Evolutionary conservation across 2,888 invertebrate species (phyloP).

Genomic region (Pheosia gnoma): DNA sequence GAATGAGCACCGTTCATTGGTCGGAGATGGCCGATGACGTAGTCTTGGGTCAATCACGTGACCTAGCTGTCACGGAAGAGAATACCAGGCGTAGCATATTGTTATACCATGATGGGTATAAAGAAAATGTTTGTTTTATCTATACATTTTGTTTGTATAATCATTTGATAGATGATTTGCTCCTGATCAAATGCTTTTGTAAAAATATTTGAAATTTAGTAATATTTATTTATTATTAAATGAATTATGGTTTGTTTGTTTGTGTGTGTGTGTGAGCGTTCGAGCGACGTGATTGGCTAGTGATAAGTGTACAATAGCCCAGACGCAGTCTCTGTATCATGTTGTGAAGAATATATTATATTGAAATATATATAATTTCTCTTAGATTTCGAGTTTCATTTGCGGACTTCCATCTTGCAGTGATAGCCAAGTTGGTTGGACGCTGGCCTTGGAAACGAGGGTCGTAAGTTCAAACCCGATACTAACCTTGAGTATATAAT

Average conservation of each 20-base stretch:
- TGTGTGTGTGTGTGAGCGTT: slow-evolving; percentile 40
- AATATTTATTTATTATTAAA: slow-evolving; percentile 68
- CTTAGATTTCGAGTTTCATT: slow-evolving; percentile 46
- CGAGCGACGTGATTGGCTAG: slow-evolving; percentile 48
- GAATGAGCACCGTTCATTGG: too few species aligned
- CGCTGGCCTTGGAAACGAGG: too few species aligned
- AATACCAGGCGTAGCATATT: too few species aligned
- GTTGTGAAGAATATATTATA: slow-evolving; percentile 72
- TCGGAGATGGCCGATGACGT: too few species aligned
- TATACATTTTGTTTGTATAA: too few species aligned
- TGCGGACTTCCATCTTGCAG: slow-evolving; percentile 5
- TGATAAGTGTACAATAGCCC: slow-evolving; percentile 42
- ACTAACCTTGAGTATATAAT: too few species aligned
- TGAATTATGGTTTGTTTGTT: slow-evolving; percentile 18
- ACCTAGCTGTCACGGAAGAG: too few species aligned
- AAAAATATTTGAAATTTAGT: slow-evolving; percentile 48
- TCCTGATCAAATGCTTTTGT: slow-evolving; percentile 33
- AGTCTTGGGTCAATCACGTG: too few species aligned
- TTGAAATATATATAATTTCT: slow-evolving; percentile 81
- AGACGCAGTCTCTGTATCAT: slow-evolving; percentile 59
- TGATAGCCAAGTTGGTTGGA: not conserved
- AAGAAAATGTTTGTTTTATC: too few species aligned
- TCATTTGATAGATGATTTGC: not conserved
- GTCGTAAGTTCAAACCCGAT: too few species aligned
- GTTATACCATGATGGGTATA: too few species aligned